Evolutionary conservation across 1,140 invertebrate species (phyloP), one percentile per base, ranked within the genome.

Genomic region (Orchesella cincta): DNA sequence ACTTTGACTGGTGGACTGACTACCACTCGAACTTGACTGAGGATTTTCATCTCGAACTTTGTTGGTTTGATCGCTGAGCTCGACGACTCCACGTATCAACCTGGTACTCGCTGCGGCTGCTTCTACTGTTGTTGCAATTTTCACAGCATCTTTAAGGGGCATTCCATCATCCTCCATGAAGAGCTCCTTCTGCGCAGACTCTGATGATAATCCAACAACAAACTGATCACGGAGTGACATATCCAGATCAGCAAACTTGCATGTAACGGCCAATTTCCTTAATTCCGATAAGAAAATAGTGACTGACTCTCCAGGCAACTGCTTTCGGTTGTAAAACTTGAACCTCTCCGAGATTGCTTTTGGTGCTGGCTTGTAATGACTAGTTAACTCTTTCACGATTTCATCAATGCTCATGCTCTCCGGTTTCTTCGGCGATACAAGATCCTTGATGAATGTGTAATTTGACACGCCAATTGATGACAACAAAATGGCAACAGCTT

Each of bases 241-340:
- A 5, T 81, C 79, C 70, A 81, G 64, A 34, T 76, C 33, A 1
- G 31, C 64, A 73, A 80, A 81, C 39, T 78, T 80, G 31, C 80
- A 81, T 26, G 76, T 71, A 31, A 62, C 64, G 14, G 80, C 76
- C 23, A 80, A 35, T 23, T 75, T 78, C 0, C 76, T 39, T 35
- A 81, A 64, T 34, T 81, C 80, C 14, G 80, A 73, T 26, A 78
- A 31, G 57, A 54, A 81, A 5, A 70, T 33, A 18, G 67, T 73
- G 1, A 80, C 51, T 8, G 78, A 54, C 34, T 81, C 80, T n/a
- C 78, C 75, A 16, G 52, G 76, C 29, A 29, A 26, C 54, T 81
- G 80, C 18, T 57, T 52, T 1, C 80, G 54, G 20, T 39, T 71
- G 34, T 20, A 72, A 72, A 80, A 79, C 29, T 79, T 80, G 64